Evolutionary conservation across 53 echinoderm and acorn worm species (phyloP), one percentile per base, ranked within the genome.

Genomic region (Antedon mediterranea): DNA sequence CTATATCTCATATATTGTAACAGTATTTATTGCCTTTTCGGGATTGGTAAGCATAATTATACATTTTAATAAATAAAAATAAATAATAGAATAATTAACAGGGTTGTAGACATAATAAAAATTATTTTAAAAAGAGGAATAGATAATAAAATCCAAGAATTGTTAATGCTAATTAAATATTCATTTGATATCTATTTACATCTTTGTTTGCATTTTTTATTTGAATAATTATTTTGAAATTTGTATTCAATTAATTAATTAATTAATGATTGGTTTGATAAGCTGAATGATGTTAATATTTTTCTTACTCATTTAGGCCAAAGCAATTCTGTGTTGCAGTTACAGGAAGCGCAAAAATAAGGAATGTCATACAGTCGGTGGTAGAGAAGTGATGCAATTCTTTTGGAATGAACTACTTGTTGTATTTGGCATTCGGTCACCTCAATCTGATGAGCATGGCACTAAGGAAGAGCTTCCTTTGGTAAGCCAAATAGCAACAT

Each of bases 391-490:
- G 27, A 31, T 91, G 70, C 37, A 43, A 34, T 94, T 94, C 87
- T 89, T 89, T 87, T 94, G 91, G 95, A 73, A 89, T 34, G 87
- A 86, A 72, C 88, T 94, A 75, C 88, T 94, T 11, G 71, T 82
- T 30, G 83, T 83, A 74, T 57, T 82, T 28, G 95, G 95, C 4
- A 73, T 94, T 29, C 77, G 81, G 29, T 79, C 76, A 29, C 34
- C 74, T 37, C 73, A 80, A 30, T 87, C 79, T 31, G 87, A 85
- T 33, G 89, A 94, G 18, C 83, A 81, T 28, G 43, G 78, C 20
- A 42, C 42, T 29, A 77, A 77, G 28, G 84, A 85, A 27, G 87
- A 84, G 34, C 57, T 94, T 26, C 95, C 95, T 29, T 76, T 88
- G 85, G 95, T 94, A 79, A 81, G 89, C 23, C n/a, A 32, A 37